Conservation (phyloP, 2,888 invertebrate genomes). For the Eudasyphora cyanicolor region DNA sequence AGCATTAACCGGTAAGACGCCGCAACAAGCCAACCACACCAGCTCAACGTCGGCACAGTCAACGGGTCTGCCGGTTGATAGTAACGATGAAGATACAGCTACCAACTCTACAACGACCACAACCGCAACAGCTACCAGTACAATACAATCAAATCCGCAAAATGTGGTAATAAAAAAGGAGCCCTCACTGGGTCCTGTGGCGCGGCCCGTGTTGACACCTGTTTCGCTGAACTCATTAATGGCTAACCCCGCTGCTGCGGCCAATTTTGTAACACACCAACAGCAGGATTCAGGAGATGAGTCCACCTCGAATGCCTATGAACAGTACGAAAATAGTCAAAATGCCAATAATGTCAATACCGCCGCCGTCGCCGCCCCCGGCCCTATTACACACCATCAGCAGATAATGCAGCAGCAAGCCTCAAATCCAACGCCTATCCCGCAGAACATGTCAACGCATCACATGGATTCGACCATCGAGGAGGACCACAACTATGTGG, state of each 20-base stretch:
- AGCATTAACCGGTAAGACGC: slow-evolving; percentile 70
- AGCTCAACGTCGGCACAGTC: slow-evolving; percentile 28
- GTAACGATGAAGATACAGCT: slow-evolving; percentile 73
- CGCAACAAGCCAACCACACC: slow-evolving; percentile 45
- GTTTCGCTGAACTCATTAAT: slow-evolving; percentile 58
- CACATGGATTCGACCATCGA: slow-evolving; percentile 73
- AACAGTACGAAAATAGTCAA: slow-evolving; percentile 71
- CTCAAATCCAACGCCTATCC: background rate
- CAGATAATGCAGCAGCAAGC: slow-evolving; percentile 65
- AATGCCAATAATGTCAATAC: slow-evolving; percentile 64
- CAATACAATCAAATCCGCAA: slow-evolving; percentile 39
- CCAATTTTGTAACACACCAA: slow-evolving; percentile 71
- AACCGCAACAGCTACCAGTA: slow-evolving; percentile 68
- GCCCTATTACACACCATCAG: background rate
- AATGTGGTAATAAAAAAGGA: slow-evolving; percentile 63
- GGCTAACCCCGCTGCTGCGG: slow-evolving; percentile 53
- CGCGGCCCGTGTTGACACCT: slow-evolving; percentile 58
- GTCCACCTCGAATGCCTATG: slow-evolving; percentile 74
- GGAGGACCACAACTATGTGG: slow-evolving; percentile 76
- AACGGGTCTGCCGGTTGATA: slow-evolving; percentile 62
- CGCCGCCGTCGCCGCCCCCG: background rate
- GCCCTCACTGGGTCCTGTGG: slow-evolving; percentile 59
- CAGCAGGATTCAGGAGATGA: slow-evolving; percentile 74
- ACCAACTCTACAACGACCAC: slow-evolving; percentile 73
- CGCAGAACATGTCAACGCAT: slow-evolving; percentile 57